phyloP scores from a whole-genome alignment of 2,888 invertebrate genomes.

The Zeuzera pyrina region DNA sequence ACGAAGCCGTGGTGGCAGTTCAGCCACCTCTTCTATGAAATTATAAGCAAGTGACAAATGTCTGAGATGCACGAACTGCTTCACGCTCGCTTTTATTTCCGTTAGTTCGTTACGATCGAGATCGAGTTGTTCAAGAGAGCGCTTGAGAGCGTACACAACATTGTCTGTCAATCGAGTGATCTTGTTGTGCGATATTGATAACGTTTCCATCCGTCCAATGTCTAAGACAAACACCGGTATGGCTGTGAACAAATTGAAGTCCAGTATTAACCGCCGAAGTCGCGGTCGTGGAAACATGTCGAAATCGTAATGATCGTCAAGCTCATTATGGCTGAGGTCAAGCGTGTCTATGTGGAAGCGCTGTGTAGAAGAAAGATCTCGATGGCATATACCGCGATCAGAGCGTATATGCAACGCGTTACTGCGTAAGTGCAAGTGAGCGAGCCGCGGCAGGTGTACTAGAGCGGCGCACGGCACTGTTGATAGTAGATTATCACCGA shows the following conservation, averaged over 20 bases:
- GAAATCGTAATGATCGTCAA: conserved; percentile 75
- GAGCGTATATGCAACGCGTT: conserved; percentile 33
- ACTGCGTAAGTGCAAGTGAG: conserved; percentile 75
- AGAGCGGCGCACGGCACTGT: conserved; percentile 73
- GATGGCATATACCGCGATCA: no score
- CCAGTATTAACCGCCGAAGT: conserved; percentile 81
- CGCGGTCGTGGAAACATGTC: conserved; percentile 77
- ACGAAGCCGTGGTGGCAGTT: conserved; percentile 75
- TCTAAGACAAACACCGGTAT: conserved; percentile 76
- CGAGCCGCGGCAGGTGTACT: conserved; percentile 69
- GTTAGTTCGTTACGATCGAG: conserved; percentile 81
- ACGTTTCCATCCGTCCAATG: conserved; percentile 77
- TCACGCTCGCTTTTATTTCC: conserved; percentile 75
- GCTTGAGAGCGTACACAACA: conserved; percentile 78
- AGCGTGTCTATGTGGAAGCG: conserved; percentile 79
- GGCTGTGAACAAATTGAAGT: conserved; percentile 79
- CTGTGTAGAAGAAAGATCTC: no score
- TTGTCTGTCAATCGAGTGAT: conserved; percentile 76
- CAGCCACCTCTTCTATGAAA: conserved; percentile 65
- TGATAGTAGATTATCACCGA: conserved; percentile 77
- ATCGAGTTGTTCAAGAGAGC: conserved; percentile 81
- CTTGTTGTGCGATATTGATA: conserved; percentile 83
- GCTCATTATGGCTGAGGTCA: conserved; percentile 84
- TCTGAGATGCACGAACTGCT: conserved; percentile 73
- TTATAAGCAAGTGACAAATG: conserved; percentile 87